phyloP scores from a whole-genome alignment of 1,140 invertebrate genomes.

The Brachionus koreanus region DNA sequence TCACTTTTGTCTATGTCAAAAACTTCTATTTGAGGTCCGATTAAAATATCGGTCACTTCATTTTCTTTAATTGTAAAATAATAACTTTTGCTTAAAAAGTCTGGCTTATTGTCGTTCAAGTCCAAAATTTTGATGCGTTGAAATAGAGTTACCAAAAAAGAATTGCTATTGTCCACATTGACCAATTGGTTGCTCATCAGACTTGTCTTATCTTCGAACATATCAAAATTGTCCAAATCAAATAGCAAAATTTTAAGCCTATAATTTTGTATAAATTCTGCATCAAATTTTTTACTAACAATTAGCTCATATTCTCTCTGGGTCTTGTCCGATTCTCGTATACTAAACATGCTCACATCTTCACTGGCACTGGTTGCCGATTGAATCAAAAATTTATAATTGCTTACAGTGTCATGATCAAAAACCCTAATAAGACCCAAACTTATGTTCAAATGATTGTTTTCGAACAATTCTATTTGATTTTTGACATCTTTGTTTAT shows the following conservation, averaged over 20 bases:
- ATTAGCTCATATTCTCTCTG: conserved; percentile 31
- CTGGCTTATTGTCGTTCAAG: conserved; percentile 22
- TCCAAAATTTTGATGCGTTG: conserved; percentile 20
- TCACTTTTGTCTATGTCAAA: conserved; percentile 29
- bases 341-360: conserved; percentile 15
- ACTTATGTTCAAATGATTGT: background rate
- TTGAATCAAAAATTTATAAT: conserved; percentile 38
- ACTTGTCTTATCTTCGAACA: background rate
- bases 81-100: conserved; percentile 7
- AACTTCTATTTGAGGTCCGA: background rate
- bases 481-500: background rate
- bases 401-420: conserved; percentile 1
- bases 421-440: conserved; percentile 12
- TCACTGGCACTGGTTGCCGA: background rate
- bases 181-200: background rate
- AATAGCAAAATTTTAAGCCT: background rate
- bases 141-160: background rate
- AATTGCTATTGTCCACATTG: background rate
- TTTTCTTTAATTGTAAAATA: background rate
- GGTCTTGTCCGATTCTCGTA: background rate
- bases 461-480: conserved; percentile 26
- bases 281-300: background rate
- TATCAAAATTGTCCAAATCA: background rate
- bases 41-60: background rate
- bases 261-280: conserved; percentile 31